Evolutionary conservation across 2,888 invertebrate species (phyloP), one percentile per base, ranked within the genome.

Genomic region (Pseudolycoriella hygida): DNA sequence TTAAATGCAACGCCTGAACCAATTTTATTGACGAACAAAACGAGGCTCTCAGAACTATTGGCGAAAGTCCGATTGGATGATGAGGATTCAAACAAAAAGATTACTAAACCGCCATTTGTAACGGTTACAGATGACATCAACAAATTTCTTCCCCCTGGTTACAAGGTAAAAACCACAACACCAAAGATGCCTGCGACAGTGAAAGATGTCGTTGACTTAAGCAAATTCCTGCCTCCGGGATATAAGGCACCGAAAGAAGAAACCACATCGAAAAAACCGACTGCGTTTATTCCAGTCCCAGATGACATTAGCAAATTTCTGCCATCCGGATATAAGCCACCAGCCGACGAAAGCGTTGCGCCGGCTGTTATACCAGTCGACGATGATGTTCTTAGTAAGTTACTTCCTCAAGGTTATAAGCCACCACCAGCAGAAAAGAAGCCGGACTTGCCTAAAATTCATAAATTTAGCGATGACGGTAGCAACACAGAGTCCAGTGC

Each of bases 121-220:
- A 60, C 70, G 10, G 68, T 72, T 53, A 64, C 68, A 39, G 73
- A 74, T 51, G 74, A 76, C 51, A 54, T 75, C 1, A 71, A 67
- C 53, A 71, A 75, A 51, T 67, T 80, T 42, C 61, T 80, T 49
- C 80, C 80, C n/a, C 71, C 76, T 8, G 78, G 76, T 3, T 83
- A 72, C 53, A 80, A 78, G 52, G 57, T 60, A 40, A 60, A 62
- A 20, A 59, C 48, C 3, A 30, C 42, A 1, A 40, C 18, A 5
- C 20, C 42, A 17, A 43, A 47, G 30, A 20, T 46, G 10, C 40
- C 57, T 1, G 48, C 44, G 31, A 44, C 34, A 37, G 17, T 44
- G 46, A 40, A 51, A 50, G 11, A 49, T 2, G 41, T 19, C 6
- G 50, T 48, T 43, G 48, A 46, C 37, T 37, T 49, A 6, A 54